A percentile compares a stretch with the other conserved stretches of the same genome.
Conservation (phyloP, 53 echinoderm and acorn worm genomes). For the Paracentrotus lividus region DNA sequence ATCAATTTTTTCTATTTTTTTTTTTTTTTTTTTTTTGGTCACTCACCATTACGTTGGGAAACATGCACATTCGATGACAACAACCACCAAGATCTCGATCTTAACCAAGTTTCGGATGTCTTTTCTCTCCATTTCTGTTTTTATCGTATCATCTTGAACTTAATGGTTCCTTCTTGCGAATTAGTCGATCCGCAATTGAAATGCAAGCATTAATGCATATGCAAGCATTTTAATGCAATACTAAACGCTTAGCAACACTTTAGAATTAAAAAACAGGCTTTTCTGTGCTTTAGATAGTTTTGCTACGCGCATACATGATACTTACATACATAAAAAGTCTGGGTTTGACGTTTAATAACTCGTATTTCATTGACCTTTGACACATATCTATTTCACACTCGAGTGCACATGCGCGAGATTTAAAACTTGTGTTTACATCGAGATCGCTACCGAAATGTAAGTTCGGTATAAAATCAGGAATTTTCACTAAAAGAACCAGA, state of each 20-base stretch:
- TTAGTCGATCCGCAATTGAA: background rate
- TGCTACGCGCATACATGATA: background rate
- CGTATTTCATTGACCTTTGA: background rate
- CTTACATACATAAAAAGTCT: background rate
- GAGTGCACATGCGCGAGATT: slow-evolving; percentile 42
- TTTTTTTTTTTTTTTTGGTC: background rate
- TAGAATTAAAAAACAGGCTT: background rate
- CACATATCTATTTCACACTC: background rate
- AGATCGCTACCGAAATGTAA: too few species aligned
- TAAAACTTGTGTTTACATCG: slow-evolving; percentile 6
- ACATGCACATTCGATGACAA: background rate
- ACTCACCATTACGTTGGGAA: background rate
- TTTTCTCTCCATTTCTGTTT: background rate
- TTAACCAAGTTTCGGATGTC: background rate
- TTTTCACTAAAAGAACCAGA: background rate
- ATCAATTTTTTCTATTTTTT: background rate
- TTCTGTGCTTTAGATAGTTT: background rate
- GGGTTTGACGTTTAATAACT: background rate
- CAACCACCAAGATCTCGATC: background rate
- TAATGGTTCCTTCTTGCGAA: background rate
- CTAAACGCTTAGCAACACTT: slow-evolving; percentile 28
- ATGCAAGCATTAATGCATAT: background rate
- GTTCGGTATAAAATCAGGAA: too few species aligned
- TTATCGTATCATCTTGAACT: background rate
- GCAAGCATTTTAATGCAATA: background rate